Evolutionary conservation across 1,140 invertebrate genomes (phyloP), one percentile per base, ranked within the genome.

Genomic region (Diuraphis noxia): DNA sequence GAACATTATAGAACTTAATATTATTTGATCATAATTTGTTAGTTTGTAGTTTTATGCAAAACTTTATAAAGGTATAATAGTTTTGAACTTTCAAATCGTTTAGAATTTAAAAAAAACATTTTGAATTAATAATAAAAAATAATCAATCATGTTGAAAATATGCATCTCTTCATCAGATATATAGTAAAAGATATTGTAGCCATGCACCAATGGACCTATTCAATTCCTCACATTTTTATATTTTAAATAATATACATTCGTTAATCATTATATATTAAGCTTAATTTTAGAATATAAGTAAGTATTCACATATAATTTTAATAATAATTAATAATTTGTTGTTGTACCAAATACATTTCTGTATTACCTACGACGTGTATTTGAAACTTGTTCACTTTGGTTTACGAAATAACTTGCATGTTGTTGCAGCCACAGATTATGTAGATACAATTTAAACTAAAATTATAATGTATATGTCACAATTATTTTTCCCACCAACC

Each of bases 11-110:
- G 30, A 63, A n/a, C 56, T 72, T 72, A 72, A 72, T 49, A 23
- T 72, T 72, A 72, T 72, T 72, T 72, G 56, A 72, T n/a, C 56
- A 34, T 72, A 72, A 72, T 72, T 72, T 72, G 56, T 72, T 72
- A 72, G 30, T 72, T 72, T 17, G 34, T 13, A n/a, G n/a, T n/a
- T n/a, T n/a, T n/a, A n/a, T n/a, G n/a, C n/a, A 30, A 72, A 72
- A 72, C 56, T 72, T 72, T n/a, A 72, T 72, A 72, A n/a, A 72
- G 10, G 13, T 72, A n/a, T 72, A 13, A 72, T 72, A 17, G 13
- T 72, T 17, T 72, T 72, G 56, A n/a, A 72, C 56, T 72, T 72
- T 72, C 13, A n/a, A 72, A 72, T 72, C 10, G 13, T 6, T 72
- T 72, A 72, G 34, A 17, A n/a, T 72, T 49, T 6, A 49, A 49